Conservation (phyloP, 2,888 invertebrate species). For the Caradrina clavipalpis region DNA sequence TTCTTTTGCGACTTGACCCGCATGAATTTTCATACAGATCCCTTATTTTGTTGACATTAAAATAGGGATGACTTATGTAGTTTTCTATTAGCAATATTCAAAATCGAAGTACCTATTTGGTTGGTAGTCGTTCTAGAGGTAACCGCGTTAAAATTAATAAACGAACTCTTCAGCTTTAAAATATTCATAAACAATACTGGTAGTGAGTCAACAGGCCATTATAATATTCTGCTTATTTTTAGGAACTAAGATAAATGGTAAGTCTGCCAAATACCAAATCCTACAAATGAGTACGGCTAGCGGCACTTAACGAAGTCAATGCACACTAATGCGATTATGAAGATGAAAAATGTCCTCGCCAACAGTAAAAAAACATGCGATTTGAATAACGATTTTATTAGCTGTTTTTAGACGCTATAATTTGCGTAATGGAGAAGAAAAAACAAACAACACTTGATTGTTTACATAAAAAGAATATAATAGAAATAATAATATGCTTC, state of each 20-base stretch:
- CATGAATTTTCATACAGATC: no score
- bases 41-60: no score
- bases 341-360: constrained; percentile 2
- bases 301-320: not conserved
- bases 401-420: not conserved
- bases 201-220: not conserved
- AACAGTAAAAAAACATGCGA: not conserved
- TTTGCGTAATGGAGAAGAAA: not conserved
- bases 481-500: constrained; percentile 19
- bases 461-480: not conserved
- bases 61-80: no score
- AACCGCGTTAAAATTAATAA: no score
- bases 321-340: constrained; percentile 10
- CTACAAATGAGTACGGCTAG: not conserved
- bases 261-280: not conserved
- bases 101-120: no score
- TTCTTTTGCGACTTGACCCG: no score
- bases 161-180: no score
- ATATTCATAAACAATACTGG: no score
- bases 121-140: no score
- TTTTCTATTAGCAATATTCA: no score
- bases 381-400: not conserved
- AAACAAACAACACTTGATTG: constrained; percentile 4
- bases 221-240: not conserved
- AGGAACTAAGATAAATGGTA: not conserved